These are phyloP conservation scores for Coremacera marginata DNA, from an alignment of 2,888 invertebrate species.

Conservation along the genomic window DNA sequence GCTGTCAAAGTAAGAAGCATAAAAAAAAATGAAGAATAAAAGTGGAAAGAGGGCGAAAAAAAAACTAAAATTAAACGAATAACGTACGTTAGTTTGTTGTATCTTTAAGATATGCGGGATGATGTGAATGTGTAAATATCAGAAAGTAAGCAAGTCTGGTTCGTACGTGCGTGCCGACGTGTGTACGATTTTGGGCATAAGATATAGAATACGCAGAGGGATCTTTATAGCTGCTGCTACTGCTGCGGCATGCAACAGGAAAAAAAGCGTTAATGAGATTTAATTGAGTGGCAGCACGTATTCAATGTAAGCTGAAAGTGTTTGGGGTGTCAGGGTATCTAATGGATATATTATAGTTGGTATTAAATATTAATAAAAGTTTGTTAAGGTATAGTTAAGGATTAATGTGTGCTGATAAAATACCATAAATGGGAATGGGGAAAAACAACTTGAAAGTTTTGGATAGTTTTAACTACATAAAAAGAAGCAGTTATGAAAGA, in stretches of 20 bases:
- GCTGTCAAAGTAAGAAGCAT: conserved; percentile 11
- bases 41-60: neutral
- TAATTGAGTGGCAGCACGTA: conserved; percentile 15
- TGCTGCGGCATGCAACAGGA: neutral
- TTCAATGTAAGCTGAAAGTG: neutral
- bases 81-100: neutral
- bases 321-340: neutral
- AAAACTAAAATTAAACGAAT: neutral
- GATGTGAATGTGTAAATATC: neutral
- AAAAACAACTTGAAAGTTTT: no score
- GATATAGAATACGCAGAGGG: neutral
- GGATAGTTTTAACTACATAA: no score
- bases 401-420: no score
- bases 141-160: neutral
- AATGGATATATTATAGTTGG: neutral
- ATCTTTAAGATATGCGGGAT: conserved; percentile 1
- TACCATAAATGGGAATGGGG: no score
- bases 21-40: neutral
- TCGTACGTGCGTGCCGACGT: neutral
- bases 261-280: conserved; percentile 31
- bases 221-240: conserved; percentile 5
- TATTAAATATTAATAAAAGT: no score
- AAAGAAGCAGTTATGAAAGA: no score
- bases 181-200: neutral
- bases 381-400: no score